phyloP scores from a whole-genome alignment of 2,888 invertebrate genomes.

The Athalia rosae region DNA sequence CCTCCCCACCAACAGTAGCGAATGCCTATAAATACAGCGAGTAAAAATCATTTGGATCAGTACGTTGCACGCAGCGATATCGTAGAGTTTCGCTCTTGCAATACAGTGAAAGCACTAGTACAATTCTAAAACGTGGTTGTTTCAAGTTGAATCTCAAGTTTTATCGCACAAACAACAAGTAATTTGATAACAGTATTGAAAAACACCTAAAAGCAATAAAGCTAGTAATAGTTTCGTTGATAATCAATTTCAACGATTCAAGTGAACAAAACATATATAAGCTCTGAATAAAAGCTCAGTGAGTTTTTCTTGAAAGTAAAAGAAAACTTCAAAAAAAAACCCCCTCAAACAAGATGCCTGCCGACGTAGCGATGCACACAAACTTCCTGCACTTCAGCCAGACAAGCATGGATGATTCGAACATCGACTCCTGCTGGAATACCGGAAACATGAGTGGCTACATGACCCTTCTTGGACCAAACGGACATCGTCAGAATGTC shows the following conservation, averaged over 20 bases:
- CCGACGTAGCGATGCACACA: constrained; percentile 71
- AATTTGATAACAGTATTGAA: background rate
- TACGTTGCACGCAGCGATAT: constrained; percentile 44
- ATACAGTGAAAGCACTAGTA: background rate
- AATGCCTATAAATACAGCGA: constrained; percentile 42
- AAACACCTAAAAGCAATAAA: background rate
- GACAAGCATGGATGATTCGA: constrained; percentile 62
- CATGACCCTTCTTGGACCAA: constrained; percentile 77
- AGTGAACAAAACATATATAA: background rate
- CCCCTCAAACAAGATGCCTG: constrained; percentile 67
- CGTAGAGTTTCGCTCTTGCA: constrained; percentile 6
- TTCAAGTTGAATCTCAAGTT: constrained; percentile 22
- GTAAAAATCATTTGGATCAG: constrained; percentile 46
- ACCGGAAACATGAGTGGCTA: constrained; percentile 80
- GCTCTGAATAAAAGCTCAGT: background rate
- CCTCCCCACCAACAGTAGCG: constrained; percentile 17
- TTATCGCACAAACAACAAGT: background rate
- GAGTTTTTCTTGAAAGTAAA: background rate
- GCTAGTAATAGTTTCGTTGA: constrained; percentile 7
- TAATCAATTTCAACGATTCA: background rate
- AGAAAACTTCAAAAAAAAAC: background rate
- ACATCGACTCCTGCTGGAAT: constrained; percentile 74
- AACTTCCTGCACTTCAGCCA: constrained; percentile 66
- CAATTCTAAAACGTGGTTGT: background rate
- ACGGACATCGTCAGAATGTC: constrained; percentile 78